phyloP scores from a whole-genome alignment of 2,113 vertebrate genomes.

The Cyanoderma ruficeps region DNA sequence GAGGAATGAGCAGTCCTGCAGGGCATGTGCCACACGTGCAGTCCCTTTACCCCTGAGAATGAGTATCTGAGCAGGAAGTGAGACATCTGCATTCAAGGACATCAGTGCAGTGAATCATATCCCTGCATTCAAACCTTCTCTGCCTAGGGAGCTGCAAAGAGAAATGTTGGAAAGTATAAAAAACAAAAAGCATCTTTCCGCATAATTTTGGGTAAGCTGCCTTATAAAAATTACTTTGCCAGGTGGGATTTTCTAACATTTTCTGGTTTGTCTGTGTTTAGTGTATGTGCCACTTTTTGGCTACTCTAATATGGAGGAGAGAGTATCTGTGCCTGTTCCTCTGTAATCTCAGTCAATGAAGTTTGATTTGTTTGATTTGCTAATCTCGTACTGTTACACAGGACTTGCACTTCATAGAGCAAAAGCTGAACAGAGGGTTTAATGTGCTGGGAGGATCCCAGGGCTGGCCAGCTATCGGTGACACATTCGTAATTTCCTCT shows the following conservation, averaged over 20 bases:
- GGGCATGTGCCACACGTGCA: background rate
- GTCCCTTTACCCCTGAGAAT: background rate
- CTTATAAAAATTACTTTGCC: background rate
- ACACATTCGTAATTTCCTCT: background rate
- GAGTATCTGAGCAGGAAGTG: background rate
- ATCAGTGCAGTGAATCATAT: background rate
- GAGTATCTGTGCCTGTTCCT: background rate
- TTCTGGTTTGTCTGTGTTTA: background rate
- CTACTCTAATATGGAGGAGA: background rate
- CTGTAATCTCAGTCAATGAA: background rate
- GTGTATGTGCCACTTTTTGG: background rate
- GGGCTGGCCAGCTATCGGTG: background rate
- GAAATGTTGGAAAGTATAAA: background rate
- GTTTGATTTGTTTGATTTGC: background rate
- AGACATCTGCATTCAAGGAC: background rate
- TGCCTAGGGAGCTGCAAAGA: background rate
- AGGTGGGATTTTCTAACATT: background rate
- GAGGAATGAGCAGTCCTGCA: background rate
- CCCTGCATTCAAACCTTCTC: background rate
- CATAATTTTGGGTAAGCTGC: background rate
- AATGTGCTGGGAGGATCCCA: background rate
- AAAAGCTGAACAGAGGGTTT: background rate
- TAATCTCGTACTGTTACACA: background rate
- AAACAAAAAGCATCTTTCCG: background rate
- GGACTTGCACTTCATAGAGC: background rate